Conservation (phyloP, 1,140 invertebrate genomes). For the Cydia amplana region DNA sequence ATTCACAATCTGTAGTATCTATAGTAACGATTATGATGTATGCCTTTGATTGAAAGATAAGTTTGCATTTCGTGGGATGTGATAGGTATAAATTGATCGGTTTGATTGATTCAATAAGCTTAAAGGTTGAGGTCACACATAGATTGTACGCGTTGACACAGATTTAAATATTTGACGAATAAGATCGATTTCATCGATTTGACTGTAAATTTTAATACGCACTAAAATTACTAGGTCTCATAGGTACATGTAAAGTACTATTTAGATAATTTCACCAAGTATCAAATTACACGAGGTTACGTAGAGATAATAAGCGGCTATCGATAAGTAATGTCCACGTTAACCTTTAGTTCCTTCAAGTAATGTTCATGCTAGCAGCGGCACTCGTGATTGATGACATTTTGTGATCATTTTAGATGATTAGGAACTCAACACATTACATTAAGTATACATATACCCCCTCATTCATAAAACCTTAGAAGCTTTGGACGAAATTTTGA, state of each 20-base stretch:
- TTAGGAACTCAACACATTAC: neutral
- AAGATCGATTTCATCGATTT: neutral
- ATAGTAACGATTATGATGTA: conserved; percentile 13
- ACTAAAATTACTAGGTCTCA: neutral
- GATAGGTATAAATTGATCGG: conserved; percentile 10
- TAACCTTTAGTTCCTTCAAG: conserved; percentile 11
- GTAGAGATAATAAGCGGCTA: conserved; percentile 4
- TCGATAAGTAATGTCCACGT: conserved; percentile 24
- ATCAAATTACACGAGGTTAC: conserved; percentile 20
- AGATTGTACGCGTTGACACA: neutral
- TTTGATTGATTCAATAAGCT: conserved; percentile 24
- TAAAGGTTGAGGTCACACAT: conserved; percentile 25
- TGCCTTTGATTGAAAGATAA: conserved; percentile 17
- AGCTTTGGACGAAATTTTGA: too few species aligned
- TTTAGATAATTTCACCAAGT: neutral
- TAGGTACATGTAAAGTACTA: neutral
- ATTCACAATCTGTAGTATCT: neutral
- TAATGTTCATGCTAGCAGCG: conserved; percentile 13
- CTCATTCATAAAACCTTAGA: neutral
- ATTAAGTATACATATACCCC: neutral
- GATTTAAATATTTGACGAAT: neutral
- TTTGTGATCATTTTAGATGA: conserved; percentile 1
- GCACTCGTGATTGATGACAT: conserved; percentile 10
- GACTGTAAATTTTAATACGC: neutral
- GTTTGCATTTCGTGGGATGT: neutral